Percentiles rank a stretch among this genome's conserved stretches.
Evolutionary conservation across 2,113 vertebrate species (phyloP).

Genomic region (Lamprotornis superbus): DNA sequence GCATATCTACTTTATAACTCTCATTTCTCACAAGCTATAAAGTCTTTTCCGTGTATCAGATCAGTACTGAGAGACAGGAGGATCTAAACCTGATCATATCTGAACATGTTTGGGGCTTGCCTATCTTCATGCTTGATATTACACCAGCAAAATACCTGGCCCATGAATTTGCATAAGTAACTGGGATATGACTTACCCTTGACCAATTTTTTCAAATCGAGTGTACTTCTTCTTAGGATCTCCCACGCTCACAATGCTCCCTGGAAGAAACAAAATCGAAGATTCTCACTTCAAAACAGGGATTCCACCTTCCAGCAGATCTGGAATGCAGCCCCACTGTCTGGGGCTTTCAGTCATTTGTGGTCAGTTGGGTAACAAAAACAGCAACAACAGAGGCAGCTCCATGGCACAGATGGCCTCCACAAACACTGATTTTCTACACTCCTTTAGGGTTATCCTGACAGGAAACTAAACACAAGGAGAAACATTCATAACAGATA

Average conservation of each 20-base stretch:
- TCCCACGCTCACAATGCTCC: conserved; percentile 96
- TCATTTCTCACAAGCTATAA: too few relatives aligned
- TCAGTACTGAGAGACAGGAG: not conserved
- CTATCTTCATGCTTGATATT: not conserved
- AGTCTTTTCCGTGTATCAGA: too few relatives aligned
- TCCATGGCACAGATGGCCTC: not conserved
- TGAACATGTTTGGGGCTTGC: not conserved
- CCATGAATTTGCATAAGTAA: not conserved
- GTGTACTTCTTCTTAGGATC: conserved; percentile 99
- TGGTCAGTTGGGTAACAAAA: not conserved
- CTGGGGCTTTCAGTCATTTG: not conserved
- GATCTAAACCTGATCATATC: not conserved
- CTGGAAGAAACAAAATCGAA: conserved; percentile 66
- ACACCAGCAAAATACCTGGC: not conserved
- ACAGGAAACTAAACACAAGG: not conserved
- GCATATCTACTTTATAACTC: too few relatives aligned
- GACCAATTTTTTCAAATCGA: conserved; percentile 97
- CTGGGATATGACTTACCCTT: conserved; percentile 84
- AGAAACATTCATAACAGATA: not conserved
- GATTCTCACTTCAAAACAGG: not conserved
- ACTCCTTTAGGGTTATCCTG: not conserved
- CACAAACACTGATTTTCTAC: not conserved
- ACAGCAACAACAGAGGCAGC: not conserved
- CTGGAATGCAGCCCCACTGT: not conserved
- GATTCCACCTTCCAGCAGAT: not conserved